phyloP scores from a whole-genome alignment of 2,113 vertebrate genomes.

The Salvelinus sp. region DNA sequence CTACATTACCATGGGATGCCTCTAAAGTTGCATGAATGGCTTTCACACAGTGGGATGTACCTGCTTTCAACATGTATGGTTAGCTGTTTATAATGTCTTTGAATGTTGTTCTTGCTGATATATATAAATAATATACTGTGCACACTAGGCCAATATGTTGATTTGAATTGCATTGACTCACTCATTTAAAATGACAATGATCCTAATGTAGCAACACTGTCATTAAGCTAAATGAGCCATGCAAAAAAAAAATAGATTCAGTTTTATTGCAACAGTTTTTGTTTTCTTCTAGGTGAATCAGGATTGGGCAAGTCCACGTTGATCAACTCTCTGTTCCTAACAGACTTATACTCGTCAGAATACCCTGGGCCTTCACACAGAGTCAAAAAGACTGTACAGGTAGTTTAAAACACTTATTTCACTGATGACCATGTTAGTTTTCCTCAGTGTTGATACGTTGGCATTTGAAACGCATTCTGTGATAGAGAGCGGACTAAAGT shows the following conservation, averaged over 20 bases:
- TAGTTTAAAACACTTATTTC: conserved; percentile 56
- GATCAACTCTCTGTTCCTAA: conserved; percentile 99
- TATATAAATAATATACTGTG: not conserved
- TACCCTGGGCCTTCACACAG: conserved; percentile 96
- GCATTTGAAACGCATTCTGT: too few species aligned
- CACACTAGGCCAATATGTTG: not conserved
- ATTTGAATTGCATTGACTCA: not conserved
- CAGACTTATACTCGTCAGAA: conserved; percentile 93
- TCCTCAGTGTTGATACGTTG: too few species aligned
- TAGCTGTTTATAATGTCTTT: not conserved
- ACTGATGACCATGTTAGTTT: not conserved
- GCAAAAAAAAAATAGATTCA: not conserved
- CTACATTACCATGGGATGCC: not conserved
- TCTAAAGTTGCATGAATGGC: conserved; percentile 13
- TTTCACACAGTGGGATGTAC: not conserved
- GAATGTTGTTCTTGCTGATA: not conserved
- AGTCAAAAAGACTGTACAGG: conserved; percentile 99
- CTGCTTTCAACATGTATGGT: not conserved
- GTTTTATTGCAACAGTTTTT: not conserved
- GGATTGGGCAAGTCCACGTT: conserved; percentile 97
- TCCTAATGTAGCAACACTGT: not conserved
- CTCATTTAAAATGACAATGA: not conserved
- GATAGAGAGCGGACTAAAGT: too few species aligned
- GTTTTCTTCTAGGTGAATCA: conserved; percentile 83
- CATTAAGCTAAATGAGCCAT: conserved; percentile 5